Conservation (phyloP, 2,888 invertebrate species). For the Allygus modestus region DNA sequence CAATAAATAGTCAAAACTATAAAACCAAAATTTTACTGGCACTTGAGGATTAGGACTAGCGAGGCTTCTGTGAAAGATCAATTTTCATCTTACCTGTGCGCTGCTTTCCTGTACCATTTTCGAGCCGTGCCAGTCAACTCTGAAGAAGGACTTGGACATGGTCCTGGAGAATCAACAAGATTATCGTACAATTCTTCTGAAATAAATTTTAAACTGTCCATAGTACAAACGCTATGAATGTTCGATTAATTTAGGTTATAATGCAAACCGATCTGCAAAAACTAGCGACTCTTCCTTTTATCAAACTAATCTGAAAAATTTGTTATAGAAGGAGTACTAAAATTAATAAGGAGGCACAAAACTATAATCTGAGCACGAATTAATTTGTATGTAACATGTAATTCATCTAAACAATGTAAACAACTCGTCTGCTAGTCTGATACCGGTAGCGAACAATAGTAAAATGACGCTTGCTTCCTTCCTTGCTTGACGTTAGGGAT, state of each 20-base stretch:
- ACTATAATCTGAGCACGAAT: neutral
- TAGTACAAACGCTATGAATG: neutral
- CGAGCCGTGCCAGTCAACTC: neutral
- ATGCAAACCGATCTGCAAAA: neutral
- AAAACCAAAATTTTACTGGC: too few relatives aligned
- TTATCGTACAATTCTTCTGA: slow-evolving; percentile 34
- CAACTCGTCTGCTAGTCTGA: neutral
- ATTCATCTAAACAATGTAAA: neutral
- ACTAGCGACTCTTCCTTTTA: neutral
- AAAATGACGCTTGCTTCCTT: too few relatives aligned
- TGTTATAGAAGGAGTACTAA: neutral
- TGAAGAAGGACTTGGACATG: slow-evolving; percentile 34
- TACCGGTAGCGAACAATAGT: too few relatives aligned
- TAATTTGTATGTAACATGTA: neutral
- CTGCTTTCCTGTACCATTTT: slow-evolving; percentile 56
- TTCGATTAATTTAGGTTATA: neutral
- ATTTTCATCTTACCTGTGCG: slow-evolving; percentile 36
- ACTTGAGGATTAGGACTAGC: too few relatives aligned
- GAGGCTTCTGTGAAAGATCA: too few relatives aligned
- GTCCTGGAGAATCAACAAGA: slow-evolving; percentile 30
- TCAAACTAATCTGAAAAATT: too few relatives aligned
- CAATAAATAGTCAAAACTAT: too few relatives aligned
- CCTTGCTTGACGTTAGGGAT: too few relatives aligned
- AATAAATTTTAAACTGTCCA: slow-evolving; percentile 54
- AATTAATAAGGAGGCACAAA: neutral